These are phyloP conservation scores for Electrophaes corylata DNA, from an alignment of 2,888 invertebrate genomes.

Conservation along the genomic window DNA sequence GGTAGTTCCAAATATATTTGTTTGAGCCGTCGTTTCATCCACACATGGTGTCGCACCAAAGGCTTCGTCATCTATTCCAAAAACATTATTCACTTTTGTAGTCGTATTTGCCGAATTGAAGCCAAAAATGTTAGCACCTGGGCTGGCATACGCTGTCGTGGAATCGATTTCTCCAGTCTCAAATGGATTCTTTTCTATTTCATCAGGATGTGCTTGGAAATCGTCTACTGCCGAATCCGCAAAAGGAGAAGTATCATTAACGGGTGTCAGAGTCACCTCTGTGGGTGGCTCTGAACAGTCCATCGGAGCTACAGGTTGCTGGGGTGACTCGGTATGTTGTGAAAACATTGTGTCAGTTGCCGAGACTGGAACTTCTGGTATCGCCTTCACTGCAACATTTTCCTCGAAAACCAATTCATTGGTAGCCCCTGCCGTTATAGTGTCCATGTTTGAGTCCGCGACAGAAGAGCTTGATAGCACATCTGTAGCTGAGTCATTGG, in stretches of 20 bases:
- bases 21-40: slow-evolving; percentile 31
- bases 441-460: slow-evolving; percentile 29
- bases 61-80: slow-evolving; percentile 40
- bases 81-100: slow-evolving; percentile 42
- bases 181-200: slow-evolving; percentile 69
- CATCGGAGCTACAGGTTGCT: slow-evolving; percentile 55
- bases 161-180: slow-evolving; percentile 49
- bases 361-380: slow-evolving; percentile 20
- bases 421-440: slow-evolving; percentile 40
- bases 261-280: slow-evolving; percentile 43
- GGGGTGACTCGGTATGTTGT: slow-evolving; percentile 16
- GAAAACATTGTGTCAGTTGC: slow-evolving; percentile 25
- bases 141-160: slow-evolving; percentile 40
- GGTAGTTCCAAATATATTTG: slow-evolving; percentile 46
- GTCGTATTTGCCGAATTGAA: slow-evolving; percentile 48
- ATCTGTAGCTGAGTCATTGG: slow-evolving; percentile 44
- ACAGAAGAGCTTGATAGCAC: slow-evolving; percentile 29
- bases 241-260: slow-evolving; percentile 63
- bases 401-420: slow-evolving; percentile 25
- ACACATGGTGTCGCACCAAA: slow-evolving; percentile 34
- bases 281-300: slow-evolving; percentile 66
- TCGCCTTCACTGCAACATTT: slow-evolving; percentile 8
- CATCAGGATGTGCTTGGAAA: slow-evolving; percentile 43
- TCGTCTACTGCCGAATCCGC: slow-evolving; percentile 51
- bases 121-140: slow-evolving; percentile 53